phyloP scores from a whole-genome alignment of 2,113 vertebrate genomes.

The Etheostoma spectabile region DNA sequence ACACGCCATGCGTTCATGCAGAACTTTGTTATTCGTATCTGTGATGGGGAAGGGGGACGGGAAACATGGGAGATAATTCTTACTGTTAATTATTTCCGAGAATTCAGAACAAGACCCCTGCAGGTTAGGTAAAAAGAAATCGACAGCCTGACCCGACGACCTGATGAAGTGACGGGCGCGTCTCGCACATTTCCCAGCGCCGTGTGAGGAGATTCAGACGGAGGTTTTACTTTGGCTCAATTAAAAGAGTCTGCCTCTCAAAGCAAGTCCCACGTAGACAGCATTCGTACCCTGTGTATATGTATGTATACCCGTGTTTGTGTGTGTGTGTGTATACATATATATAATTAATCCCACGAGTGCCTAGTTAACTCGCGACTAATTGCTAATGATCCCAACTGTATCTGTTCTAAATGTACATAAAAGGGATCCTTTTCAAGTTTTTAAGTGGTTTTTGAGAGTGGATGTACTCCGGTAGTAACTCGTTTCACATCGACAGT shows the following conservation, averaged over 20 bases:
- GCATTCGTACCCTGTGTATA: neutral
- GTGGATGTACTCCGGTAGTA: too few species aligned
- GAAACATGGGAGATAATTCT: conserved; percentile 40
- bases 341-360: too few species aligned
- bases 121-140: conserved; percentile 8
- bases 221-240: neutral
- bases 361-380: too few species aligned
- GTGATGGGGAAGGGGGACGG: conserved; percentile 40
- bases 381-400: too few species aligned
- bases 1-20: conserved; percentile 50
- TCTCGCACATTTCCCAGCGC: neutral
- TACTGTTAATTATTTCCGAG: conserved; percentile 59
- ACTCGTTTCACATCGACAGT: too few species aligned
- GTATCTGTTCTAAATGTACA: too few species aligned
- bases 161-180: neutral
- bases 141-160: conserved; percentile 35
- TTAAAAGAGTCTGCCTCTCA: neutral
- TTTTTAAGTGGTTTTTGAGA: too few species aligned
- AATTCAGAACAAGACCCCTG: conserved; percentile 19
- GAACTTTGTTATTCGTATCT: conserved; percentile 53
- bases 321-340: too few species aligned
- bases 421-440: too few species aligned
- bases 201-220: neutral
- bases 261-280: neutral
- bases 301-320: too few species aligned